These are phyloP conservation scores for Ameiurus melas DNA, from an alignment of 2,113 vertebrate species.

Conservation along the genomic window DNA sequence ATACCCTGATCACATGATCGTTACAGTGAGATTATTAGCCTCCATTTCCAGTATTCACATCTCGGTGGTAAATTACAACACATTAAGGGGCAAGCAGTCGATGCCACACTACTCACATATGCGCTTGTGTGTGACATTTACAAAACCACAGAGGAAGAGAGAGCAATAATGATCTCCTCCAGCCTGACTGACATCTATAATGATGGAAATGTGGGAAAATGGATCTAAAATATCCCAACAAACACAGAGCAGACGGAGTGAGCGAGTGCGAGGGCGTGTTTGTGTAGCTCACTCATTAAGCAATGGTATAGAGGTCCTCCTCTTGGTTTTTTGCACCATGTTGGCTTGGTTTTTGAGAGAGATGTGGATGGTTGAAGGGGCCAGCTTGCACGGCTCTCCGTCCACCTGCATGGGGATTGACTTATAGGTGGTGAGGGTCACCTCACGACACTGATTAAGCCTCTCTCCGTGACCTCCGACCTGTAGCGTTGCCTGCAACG, in stretches of 20 bases:
- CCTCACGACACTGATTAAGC: slow-evolving; percentile 89
- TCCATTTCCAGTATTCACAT: slow-evolving; percentile 19
- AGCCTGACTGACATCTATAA: neutral
- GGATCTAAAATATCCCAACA: neutral
- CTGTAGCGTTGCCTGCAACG: slow-evolving; percentile 87
- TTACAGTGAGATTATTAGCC: slow-evolving; percentile 26
- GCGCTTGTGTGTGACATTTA: slow-evolving; percentile 28
- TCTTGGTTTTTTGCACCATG: slow-evolving; percentile 96
- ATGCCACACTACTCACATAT: slow-evolving; percentile 13
- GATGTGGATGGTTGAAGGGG: slow-evolving; percentile 85
- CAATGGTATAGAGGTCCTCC: slow-evolving; percentile 84
- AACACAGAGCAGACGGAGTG: neutral
- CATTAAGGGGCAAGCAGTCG: slow-evolving; percentile 18
- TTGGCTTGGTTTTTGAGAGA: slow-evolving; percentile 90
- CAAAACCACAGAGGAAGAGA: slow-evolving; percentile 32
- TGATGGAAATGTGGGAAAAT: neutral
- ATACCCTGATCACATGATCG: neutral
- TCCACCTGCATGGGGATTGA: slow-evolving; percentile 98
- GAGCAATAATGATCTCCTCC: slow-evolving; percentile 33
- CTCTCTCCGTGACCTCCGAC: slow-evolving; percentile 93
- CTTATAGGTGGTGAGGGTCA: slow-evolving; percentile 87
- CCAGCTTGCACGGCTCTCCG: slow-evolving; percentile 90
- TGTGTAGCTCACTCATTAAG: slow-evolving; percentile 84
- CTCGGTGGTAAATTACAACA: slow-evolving; percentile 8
- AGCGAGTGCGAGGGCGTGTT: neutral